Conservation (phyloP, 1,140 invertebrate species). For the Drosophila suzukii region DNA sequence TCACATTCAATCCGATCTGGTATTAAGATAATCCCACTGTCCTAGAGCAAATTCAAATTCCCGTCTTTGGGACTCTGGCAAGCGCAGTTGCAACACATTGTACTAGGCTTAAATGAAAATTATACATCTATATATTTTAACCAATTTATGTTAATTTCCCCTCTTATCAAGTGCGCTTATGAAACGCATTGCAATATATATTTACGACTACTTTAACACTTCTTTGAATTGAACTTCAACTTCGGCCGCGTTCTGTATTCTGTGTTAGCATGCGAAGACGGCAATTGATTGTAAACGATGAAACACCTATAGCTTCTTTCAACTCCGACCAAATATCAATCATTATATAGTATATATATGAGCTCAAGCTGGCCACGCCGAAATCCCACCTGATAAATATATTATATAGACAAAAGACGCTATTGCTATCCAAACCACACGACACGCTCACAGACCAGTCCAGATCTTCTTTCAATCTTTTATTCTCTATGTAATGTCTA, state of each 20-base stretch:
- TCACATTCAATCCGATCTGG: slow-evolving; percentile 14
- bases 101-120: slow-evolving; percentile 52
- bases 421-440: slow-evolving; percentile 48
- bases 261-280: slow-evolving; percentile 48
- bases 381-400: slow-evolving; percentile 73
- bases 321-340: slow-evolving; percentile 72
- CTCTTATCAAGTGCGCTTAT: slow-evolving; percentile 71
- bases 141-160: slow-evolving; percentile 38
- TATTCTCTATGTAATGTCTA: slow-evolving; percentile 27
- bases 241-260: slow-evolving; percentile 51
- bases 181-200: slow-evolving; percentile 78
- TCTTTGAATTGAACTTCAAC: slow-evolving; percentile 10
- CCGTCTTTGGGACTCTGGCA: slow-evolving; percentile 17
- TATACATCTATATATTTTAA: slow-evolving; percentile 52
- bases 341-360: slow-evolving; percentile 55
- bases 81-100: slow-evolving; percentile 29
- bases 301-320: slow-evolving; percentile 52
- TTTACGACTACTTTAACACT: slow-evolving; percentile 17
- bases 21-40: slow-evolving; percentile 13
- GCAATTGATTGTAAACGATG: slow-evolving; percentile 22
- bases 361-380: slow-evolving; percentile 79
- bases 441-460: slow-evolving; percentile 53
- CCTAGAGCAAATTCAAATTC: slow-evolving; percentile 6
- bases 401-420: slow-evolving; percentile 65
- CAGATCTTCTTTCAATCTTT: slow-evolving; percentile 45